phyloP scores from a whole-genome alignment of 1,140 invertebrate genomes.

The Ylistrum balloti region DNA sequence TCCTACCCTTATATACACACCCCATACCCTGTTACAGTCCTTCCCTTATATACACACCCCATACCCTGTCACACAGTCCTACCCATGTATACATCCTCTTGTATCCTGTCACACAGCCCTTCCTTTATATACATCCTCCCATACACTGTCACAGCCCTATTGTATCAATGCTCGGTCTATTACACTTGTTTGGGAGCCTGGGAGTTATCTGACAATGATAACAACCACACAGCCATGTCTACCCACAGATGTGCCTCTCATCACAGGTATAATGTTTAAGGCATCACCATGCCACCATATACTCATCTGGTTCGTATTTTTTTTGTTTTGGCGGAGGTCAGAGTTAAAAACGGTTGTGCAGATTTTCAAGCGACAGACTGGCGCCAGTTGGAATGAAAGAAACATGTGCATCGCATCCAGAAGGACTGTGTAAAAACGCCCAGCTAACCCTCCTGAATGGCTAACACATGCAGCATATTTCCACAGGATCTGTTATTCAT shows the following conservation, averaged over 20 bases:
- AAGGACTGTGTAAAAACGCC: constrained; percentile 17
- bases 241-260: constrained; percentile 30
- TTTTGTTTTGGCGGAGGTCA: constrained; percentile 36
- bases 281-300: constrained; percentile 19
- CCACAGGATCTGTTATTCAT: constrained; percentile 27
- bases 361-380: constrained; percentile 37
- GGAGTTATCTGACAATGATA: not conserved
- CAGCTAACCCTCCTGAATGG: constrained; percentile 21
- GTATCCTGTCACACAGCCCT: not conserved
- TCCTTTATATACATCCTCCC: not conserved
- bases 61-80: not conserved
- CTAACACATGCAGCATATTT: constrained; percentile 34
- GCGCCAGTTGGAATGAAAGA: constrained; percentile 37
- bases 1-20: not conserved
- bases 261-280: constrained; percentile 35
- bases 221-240: constrained; percentile 2
- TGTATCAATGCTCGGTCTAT: not conserved
- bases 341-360: constrained; percentile 38
- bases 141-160: not conserved
- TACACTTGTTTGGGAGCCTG: not conserved
- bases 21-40: not conserved
- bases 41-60: not conserved
- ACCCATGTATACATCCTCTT: not conserved
- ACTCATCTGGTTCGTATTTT: constrained; percentile 27
- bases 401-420: constrained; percentile 37